Base-by-base conservation (phyloP, 2,888 invertebrate genomes). In the Periphyllus acericola region DNA sequence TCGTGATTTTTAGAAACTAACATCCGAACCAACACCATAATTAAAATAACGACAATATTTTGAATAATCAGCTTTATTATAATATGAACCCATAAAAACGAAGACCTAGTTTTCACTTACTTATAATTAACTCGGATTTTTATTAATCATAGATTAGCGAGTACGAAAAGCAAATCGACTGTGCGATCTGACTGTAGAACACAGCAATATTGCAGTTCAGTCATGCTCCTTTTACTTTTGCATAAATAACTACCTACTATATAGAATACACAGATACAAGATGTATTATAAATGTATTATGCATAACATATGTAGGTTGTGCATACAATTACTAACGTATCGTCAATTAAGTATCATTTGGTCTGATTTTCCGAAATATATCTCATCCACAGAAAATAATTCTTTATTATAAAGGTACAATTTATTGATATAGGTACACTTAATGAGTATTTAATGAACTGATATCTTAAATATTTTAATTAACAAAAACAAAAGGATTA, bases 161-260 rank as follows among this genome's bases (percentile, higher is more conserved):
- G 25, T 72, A 8, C 19, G n/a, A 83, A 9, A 83, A 21, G 17
- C 52, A 72, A 72, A 83, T 55, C 46, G 25, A n/a, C 32, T 2
- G 14, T 46, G 3, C 11, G 46, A 60, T 36, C 8, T 25, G 25
- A 19, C 60, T 60, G 14, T 36, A 36, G 11, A 32, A 25, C 46
- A 71, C 3, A 25, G 2, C 32, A 82, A 72, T 34, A 34, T 21
- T 60, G 8, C 36, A 21, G 32, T 83, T 55, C 25, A 83, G 55
- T 74, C 34, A 55, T 72, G n/a, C 34, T 19, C 17, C 19, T 55
- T 83, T 83, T 83, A 52, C 71, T 72, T 55, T 72, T 82, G 71
- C 52, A 83, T 72, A 25, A 34, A 82, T 82, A 72, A 82, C 21
- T 66, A 40, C 52, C 52, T 76, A 76, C 52, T 55, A 78, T 32